phyloP scores from a whole-genome alignment of 2,888 invertebrate genomes.

The Acleris cristana region DNA sequence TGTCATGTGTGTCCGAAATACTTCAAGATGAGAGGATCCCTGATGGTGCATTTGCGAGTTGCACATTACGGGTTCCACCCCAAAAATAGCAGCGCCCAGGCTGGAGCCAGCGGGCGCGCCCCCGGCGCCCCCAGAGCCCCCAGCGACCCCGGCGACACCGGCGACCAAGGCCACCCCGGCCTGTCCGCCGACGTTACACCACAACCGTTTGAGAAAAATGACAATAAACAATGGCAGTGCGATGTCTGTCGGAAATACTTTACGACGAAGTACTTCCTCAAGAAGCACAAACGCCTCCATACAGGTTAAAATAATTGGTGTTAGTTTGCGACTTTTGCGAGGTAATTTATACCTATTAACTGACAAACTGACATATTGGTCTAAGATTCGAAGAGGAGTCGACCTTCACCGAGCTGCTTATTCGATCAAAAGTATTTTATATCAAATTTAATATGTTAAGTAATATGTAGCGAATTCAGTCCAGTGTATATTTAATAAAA shows the following conservation, averaged over 20 bases:
- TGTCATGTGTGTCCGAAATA: constrained; percentile 91
- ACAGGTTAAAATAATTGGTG: constrained; percentile 86
- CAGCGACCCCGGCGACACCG: constrained; percentile 43
- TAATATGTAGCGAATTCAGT: too few relatives aligned
- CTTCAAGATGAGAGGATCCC: constrained; percentile 92
- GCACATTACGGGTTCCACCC: constrained; percentile 87
- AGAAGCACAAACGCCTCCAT: constrained; percentile 94
- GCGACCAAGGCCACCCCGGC: constrained; percentile 45
- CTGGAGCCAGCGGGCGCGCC: constrained; percentile 43
- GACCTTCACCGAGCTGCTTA: too few relatives aligned
- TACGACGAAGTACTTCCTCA: constrained; percentile 94
- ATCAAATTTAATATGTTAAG: too few relatives aligned
- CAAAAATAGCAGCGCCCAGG: constrained; percentile 48
- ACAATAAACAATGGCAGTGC: constrained; percentile 93
- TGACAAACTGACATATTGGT: not conserved
- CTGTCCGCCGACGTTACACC: constrained; percentile 50
- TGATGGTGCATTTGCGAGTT: constrained; percentile 92
- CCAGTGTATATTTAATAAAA: too few relatives aligned
- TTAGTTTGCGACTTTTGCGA: constrained; percentile 57
- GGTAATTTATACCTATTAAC: constrained; percentile 80
- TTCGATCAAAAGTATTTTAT: too few relatives aligned
- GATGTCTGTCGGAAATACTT: constrained; percentile 93
- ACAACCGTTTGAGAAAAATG: constrained; percentile 64
- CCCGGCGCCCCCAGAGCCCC: constrained; percentile 48
- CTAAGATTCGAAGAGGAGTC: too few relatives aligned